Conservation (phyloP, 2,888 invertebrate species). For the Euzophera pinguis region DNA sequence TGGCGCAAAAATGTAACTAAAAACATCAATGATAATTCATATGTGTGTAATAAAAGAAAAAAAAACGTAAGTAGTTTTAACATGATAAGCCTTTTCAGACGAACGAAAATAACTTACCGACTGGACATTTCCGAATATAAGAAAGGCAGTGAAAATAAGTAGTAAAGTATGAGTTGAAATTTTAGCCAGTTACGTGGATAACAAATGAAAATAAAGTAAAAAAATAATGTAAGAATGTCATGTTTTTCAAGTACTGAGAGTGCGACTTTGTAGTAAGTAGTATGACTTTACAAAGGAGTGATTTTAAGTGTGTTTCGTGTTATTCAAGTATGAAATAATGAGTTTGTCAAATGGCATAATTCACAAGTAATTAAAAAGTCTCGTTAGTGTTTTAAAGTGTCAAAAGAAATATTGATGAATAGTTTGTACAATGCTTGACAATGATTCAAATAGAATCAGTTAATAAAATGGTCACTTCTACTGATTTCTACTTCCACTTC, state of each 20-base stretch:
- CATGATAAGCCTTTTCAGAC: constrained; percentile 15
- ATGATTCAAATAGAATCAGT: no score
- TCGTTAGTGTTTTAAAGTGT: no score
- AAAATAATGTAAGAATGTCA: not conserved
- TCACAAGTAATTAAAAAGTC: no score
- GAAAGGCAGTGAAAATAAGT: constrained; percentile 48
- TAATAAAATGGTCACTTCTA: no score
- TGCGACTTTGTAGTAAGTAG: no score
- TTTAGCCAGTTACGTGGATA: not conserved
- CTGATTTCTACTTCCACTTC: no score
- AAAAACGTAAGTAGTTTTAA: not conserved
- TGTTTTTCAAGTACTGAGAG: not conserved
- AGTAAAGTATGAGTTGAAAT: constrained; percentile 26
- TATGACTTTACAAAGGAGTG: no score
- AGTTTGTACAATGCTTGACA: no score
- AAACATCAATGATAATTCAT: not conserved
- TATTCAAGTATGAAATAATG: no score
- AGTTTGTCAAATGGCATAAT: no score
- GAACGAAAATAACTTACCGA: constrained; percentile 62
- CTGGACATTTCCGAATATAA: constrained; percentile 52
- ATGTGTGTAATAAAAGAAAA: not conserved
- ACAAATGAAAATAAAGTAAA: not conserved
- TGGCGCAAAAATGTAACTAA: not conserved
- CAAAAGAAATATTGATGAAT: no score
- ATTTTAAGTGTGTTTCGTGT: not conserved